These are phyloP conservation scores for Tadarida brasiliensis DNA, from an alignment of 2,797 vertebrate genomes.

Conservation along the genomic window DNA sequence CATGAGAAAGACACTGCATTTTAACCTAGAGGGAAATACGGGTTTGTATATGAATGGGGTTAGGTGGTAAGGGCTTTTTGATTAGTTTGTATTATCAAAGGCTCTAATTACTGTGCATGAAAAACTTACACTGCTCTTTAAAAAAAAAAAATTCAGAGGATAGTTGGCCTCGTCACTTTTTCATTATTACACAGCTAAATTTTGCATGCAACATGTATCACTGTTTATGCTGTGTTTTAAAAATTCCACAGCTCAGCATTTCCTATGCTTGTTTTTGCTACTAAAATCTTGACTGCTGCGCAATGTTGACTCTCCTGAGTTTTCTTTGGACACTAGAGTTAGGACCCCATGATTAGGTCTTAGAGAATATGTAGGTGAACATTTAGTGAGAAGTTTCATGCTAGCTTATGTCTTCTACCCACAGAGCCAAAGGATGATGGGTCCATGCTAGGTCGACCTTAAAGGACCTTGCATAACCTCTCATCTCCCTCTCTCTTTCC, in stretches of 20 bases:
- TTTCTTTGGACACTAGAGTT: neutral
- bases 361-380: neutral
- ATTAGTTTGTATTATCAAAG: neutral
- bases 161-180: neutral
- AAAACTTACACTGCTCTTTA: neutral
- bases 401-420: neutral
- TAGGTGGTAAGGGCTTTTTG: neutral
- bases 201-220: neutral
- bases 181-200: neutral
- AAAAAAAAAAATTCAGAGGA: neutral
- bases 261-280: neutral
- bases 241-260: neutral
- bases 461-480: neutral
- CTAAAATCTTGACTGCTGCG: neutral
- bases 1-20: neutral
- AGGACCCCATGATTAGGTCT: neutral
- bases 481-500: neutral
- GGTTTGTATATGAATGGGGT: neutral
- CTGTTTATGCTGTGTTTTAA: neutral
- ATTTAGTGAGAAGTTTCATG: neutral
- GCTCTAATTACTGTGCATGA: neutral
- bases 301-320: neutral
- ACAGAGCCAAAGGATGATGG: neutral
- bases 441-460: too few species aligned
- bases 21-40: slow-evolving; percentile 35